phyloP scores from a whole-genome alignment of 2,888 invertebrate genomes.

The Kryphioiulus occultus region DNA sequence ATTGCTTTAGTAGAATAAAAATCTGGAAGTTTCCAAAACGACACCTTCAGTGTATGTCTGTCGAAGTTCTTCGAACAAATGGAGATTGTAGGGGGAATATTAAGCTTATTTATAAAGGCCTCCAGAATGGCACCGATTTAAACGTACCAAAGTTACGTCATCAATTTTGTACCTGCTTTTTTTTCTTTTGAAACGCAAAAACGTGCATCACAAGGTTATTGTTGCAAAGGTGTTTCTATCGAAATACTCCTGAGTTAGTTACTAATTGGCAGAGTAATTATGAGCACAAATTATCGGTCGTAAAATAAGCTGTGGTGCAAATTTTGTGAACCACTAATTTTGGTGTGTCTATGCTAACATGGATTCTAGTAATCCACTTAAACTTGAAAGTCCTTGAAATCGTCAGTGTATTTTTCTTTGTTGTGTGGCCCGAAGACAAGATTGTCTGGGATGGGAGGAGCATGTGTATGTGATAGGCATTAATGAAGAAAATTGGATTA shows the following conservation, averaged over 20 bases:
- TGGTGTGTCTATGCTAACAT: background rate
- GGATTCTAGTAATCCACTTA: background rate
- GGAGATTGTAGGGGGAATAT: background rate
- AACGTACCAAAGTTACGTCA: conserved; percentile 23
- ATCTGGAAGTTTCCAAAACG: background rate
- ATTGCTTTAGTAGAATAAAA: background rate
- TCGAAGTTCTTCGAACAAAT: background rate
- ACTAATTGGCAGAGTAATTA: background rate
- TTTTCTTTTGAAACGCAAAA: background rate
- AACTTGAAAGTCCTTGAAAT: background rate
- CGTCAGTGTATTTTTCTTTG: background rate
- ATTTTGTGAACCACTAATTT: background rate
- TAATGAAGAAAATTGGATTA: no score
- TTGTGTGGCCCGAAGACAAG: no score
- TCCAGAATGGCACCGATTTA: background rate
- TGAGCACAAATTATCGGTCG: background rate
- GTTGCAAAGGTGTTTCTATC: conserved; percentile 10
- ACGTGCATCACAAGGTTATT: background rate
- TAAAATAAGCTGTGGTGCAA: conserved; percentile 1
- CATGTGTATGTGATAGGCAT: no score
- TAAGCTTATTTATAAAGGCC: background rate
- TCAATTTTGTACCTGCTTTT: background rate
- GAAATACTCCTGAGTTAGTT: background rate
- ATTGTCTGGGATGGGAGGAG: no score
- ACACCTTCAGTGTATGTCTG: background rate